Conservation (phyloP, 30 jellyfish, hydroid and myxozoan genomes). For the Morbakka virulenta region DNA sequence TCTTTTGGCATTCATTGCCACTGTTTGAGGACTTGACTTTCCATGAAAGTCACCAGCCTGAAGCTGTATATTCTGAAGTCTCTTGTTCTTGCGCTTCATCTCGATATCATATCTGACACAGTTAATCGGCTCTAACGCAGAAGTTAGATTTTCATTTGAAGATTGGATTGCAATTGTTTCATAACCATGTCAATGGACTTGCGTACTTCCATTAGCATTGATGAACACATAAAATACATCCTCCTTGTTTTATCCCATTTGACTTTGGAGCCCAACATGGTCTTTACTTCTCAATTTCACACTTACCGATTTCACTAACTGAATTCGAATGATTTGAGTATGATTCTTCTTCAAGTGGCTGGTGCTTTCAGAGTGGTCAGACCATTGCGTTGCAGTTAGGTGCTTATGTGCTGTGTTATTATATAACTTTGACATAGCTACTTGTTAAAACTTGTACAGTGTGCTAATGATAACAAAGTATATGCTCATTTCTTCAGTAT, state of each 20-base stretch:
- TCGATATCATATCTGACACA: no score
- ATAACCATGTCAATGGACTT: neutral
- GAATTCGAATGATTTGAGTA: neutral
- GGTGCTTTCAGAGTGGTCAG: conserved; percentile 1
- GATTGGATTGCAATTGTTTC: no score
- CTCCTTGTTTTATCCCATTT: neutral
- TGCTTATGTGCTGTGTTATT: conserved; percentile 1
- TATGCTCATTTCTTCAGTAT: neutral
- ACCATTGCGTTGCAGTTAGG: neutral
- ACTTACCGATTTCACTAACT: no score
- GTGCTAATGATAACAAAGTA: conserved; percentile 7
- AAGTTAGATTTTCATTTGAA: neutral
- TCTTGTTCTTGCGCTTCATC: no score
- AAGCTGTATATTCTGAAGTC: no score
- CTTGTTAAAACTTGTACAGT: no score
- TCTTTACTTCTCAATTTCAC: no score
- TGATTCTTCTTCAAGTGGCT: neutral
- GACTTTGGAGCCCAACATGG: no score
- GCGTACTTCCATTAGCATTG: neutral
- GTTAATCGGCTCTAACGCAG: neutral
- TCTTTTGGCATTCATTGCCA: no score
- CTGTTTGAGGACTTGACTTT: no score
- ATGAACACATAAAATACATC: neutral
- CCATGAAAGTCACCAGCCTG: no score
- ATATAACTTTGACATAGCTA: neutral